Evolutionary conservation across 2,888 invertebrate genomes (phyloP), one percentile per base, ranked within the genome.

Genomic region (Scrobipalpa atriplicella): DNA sequence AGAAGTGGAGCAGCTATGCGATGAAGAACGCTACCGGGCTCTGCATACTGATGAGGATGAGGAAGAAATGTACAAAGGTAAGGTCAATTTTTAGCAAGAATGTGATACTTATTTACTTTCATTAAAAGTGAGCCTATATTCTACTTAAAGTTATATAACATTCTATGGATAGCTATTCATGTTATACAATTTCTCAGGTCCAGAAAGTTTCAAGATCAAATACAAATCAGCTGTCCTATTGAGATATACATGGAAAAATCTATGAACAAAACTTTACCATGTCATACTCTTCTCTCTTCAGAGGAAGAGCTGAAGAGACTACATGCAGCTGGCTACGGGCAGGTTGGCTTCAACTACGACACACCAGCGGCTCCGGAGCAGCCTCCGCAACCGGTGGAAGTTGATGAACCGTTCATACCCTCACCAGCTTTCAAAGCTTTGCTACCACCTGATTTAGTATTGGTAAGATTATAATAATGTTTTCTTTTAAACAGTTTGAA

Each of bases 1-100:
- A 73, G 95, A 96, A 69, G 95, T 98, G 72, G 99, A 99, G 87
- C 96, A 96, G 79, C 93, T 98, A 66, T 99, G 99, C 89, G 99
- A 99, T 84, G 97, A 98, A 83, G 99, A 99, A 92, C 94, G 99
- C 61, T 99, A 98, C 90, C 93, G 96, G 69, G 98, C 97, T 19
- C 94, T 99, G 62, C 95, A 96, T 80, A 96, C 95, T 68, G 97
- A 98, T 87, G 96, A 98, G 79, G 96, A 96, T 83, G 97, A 98
- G 82, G 97, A 97, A 80, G 95, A 96, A 72, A 94, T 97, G 93
- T 97, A 98, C 87, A 97, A 98, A 95, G 98, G 98, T 98, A 87
- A 41, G 21, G 9, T 29, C 2, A 29, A 38, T 58, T 38, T 10
- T 38, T 11, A n/a, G n/a, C n/a, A n/a, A n/a, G n/a, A n/a, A n/a